These are phyloP conservation scores for Arrhopalites spinosus DNA, from an alignment of 2,888 invertebrate species.

Conservation along the genomic window DNA sequence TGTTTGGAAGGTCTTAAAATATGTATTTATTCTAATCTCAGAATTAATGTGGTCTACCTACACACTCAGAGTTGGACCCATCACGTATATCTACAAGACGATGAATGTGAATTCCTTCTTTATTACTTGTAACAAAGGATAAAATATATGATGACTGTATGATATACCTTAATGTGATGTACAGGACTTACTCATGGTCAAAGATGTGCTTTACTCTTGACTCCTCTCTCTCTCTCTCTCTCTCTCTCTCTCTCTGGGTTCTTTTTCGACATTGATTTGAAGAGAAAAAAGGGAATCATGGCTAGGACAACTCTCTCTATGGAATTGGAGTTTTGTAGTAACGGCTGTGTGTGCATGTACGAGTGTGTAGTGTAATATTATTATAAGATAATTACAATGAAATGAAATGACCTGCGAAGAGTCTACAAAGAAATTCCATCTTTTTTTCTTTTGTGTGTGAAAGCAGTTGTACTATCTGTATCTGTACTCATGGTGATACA, in stretches of 20 bases:
- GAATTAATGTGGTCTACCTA: no score
- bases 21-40: no score
- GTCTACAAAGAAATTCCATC: conserved; percentile 18
- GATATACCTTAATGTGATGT: background rate
- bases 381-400: conserved; percentile 16
- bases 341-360: no score
- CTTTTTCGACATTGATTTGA: background rate
- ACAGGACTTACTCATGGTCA: background rate
- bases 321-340: conserved; percentile 5
- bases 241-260: no score
- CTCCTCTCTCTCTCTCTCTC: no score
- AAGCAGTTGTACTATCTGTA: background rate
- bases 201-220: background rate
- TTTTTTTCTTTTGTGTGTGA: background rate
- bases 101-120: no score
- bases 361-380: conserved; percentile 19
- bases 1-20: no score
- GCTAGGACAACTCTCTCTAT: background rate
- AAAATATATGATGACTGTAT: no score
- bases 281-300: background rate
- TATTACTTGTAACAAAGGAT: no score
- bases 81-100: no score
- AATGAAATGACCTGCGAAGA: conserved; percentile 30
- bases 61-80: no score
- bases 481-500: background rate